These are phyloP conservation scores for Mungos mungo DNA, from an alignment of 2,113 vertebrate species.

Conservation along the genomic window DNA sequence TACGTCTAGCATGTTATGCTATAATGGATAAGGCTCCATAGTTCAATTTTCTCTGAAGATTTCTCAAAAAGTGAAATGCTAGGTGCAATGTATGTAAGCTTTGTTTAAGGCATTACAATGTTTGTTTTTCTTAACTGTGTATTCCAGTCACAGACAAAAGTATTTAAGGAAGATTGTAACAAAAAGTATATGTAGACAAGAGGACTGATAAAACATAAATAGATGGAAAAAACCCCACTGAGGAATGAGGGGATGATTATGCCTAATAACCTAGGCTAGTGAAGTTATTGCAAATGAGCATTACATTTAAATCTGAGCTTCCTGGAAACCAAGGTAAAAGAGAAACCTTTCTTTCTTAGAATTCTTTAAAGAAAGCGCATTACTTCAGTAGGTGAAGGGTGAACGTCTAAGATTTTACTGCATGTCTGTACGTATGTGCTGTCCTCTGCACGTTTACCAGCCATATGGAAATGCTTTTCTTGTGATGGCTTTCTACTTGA, in stretches of 20 bases:
- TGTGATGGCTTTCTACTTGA: not conserved
- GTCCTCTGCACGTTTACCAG: not conserved
- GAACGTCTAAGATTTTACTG: not conserved
- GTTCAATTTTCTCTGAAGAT: conserved; percentile 31
- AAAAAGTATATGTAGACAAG: not conserved
- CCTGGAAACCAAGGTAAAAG: conserved; percentile 22
- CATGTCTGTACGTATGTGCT: not conserved
- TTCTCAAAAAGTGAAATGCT: conserved; percentile 28
- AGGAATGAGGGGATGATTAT: not conserved
- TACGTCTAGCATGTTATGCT: conserved; percentile 43
- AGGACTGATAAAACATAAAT: not conserved
- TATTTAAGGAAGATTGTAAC: conserved; percentile 1
- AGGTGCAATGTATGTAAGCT: conserved; percentile 1
- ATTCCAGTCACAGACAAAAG: not conserved
- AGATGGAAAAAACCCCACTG: not conserved
- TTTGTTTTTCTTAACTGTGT: not conserved
- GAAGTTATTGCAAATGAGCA: not conserved
- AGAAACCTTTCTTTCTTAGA: not conserved
- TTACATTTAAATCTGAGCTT: not conserved
- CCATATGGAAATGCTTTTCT: not conserved
- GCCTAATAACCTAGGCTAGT: not conserved
- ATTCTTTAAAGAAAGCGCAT: not conserved
- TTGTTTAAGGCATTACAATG: conserved; percentile 5
- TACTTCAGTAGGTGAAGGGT: not conserved
- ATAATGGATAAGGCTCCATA: conserved; percentile 46